These are phyloP conservation scores for Nanorana parkeri DNA, from an alignment of 2,113 vertebrate species.

Conservation along the genomic window DNA sequence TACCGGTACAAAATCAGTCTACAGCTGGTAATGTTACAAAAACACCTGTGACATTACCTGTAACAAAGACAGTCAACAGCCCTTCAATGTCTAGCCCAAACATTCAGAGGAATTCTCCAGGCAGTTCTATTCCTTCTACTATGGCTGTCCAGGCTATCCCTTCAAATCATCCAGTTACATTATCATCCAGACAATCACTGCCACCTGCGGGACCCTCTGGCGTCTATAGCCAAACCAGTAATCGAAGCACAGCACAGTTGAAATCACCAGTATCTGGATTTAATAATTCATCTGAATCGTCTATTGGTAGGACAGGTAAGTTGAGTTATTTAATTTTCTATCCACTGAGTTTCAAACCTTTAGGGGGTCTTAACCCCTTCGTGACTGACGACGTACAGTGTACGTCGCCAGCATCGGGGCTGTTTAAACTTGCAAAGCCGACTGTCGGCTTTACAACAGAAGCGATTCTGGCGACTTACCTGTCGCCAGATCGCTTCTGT, in stretches of 20 bases:
- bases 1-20: constrained; percentile 78
- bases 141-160: constrained; percentile 76
- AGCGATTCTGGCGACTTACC: no score
- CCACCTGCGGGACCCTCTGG: constrained; percentile 74
- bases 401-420: no score
- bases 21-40: constrained; percentile 76
- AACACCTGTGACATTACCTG: constrained; percentile 72
- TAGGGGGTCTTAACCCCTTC: no score
- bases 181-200: constrained; percentile 77
- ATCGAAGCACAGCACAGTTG: constrained; percentile 71
- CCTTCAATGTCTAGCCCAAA: constrained; percentile 70
- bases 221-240: constrained; percentile 70
- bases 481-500: no score
- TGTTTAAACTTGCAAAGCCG: no score
- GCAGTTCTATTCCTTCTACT: constrained; percentile 68
- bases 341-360: no score
- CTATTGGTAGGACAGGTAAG: constrained; percentile 73
- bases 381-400: no score
- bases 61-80: constrained; percentile 75
- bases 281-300: constrained; percentile 68
- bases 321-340: constrained; percentile 19
- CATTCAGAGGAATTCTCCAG: constrained; percentile 75
- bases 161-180: constrained; percentile 73
- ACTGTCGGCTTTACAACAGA: no score
- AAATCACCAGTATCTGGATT: constrained; percentile 75